A percentile compares a stretch with the other conserved stretches of the same genome.
Evolutionary conservation across 2,888 invertebrate species (phyloP).

Genomic region (Amaurobius ferox): DNA sequence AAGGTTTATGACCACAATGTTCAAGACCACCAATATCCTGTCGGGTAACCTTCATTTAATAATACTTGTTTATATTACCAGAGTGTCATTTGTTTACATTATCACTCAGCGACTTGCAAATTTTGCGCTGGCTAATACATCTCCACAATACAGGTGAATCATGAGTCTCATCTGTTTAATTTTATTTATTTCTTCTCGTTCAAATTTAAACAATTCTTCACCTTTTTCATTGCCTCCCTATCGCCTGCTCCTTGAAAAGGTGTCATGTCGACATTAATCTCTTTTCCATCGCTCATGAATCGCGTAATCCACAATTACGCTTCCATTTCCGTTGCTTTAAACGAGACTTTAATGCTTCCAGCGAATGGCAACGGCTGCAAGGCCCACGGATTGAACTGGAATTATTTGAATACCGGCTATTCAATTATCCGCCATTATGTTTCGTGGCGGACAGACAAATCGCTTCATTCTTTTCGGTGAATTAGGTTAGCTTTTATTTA

Average conservation of each 20-base stretch:
- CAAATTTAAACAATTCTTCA: not conserved
- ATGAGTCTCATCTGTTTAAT: too few species aligned
- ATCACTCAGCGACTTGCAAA: too few species aligned
- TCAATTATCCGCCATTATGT: not conserved
- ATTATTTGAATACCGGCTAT: not conserved
- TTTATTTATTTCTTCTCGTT: too few species aligned
- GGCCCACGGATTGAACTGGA: not conserved
- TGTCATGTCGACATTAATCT: constrained; percentile 41
- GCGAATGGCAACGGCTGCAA: constrained; percentile 26
- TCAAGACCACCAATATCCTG: too few species aligned
- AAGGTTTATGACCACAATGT: too few species aligned
- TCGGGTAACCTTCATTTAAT: too few species aligned
- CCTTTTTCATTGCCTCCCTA: not conserved
- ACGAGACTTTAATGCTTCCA: constrained; percentile 41
- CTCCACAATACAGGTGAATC: too few species aligned
- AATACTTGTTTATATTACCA: too few species aligned
- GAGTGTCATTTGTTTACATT: too few species aligned
- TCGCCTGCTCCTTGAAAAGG: not conserved
- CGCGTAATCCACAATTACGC: constrained; percentile 40
- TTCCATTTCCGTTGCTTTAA: constrained; percentile 16
- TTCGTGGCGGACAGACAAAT: not conserved
- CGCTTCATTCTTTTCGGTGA: too few species aligned
- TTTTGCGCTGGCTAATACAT: too few species aligned
- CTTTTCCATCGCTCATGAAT: constrained; percentile 24
- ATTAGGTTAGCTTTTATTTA: too few species aligned